Evolutionary conservation across 2,113 vertebrate species (phyloP).

Genomic region (Gallinago jamesoni): DNA sequence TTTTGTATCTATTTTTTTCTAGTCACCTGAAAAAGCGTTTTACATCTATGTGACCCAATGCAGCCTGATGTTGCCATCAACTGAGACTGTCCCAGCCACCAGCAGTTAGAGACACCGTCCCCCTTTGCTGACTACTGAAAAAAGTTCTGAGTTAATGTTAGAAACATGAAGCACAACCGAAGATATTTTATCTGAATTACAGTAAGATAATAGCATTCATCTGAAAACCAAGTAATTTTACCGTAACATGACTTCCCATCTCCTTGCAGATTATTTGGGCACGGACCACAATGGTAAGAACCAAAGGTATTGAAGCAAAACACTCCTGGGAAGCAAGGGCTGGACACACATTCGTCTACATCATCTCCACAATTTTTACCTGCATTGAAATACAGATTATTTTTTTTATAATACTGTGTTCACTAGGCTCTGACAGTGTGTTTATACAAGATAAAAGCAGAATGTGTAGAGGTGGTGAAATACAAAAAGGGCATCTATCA

Average conservation of each 20-base stretch:
- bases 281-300: constrained; percentile 83
- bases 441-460: background rate
- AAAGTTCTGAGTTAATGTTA: background rate
- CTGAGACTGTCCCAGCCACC: background rate
- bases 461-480: background rate
- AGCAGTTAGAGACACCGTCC: background rate
- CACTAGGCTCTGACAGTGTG: background rate
- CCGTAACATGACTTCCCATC: constrained; percentile 81
- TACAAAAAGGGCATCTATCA: background rate
- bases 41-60: background rate
- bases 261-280: constrained; percentile 79
- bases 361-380: constrained; percentile 86
- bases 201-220: background rate
- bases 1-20: background rate
- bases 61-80: background rate
- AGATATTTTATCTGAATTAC: background rate
- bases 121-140: background rate
- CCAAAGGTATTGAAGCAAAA: constrained; percentile 84
- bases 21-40: background rate
- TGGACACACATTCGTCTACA: constrained; percentile 82
- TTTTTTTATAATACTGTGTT: background rate
- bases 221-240: constrained; percentile 36
- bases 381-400: constrained; percentile 56
- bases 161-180: background rate
- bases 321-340: constrained; percentile 80